A percentile compares a stretch with the other conserved stretches of the same genome.
phyloP scores from a whole-genome alignment of 2,888 invertebrate species.

The Elegia similella region DNA sequence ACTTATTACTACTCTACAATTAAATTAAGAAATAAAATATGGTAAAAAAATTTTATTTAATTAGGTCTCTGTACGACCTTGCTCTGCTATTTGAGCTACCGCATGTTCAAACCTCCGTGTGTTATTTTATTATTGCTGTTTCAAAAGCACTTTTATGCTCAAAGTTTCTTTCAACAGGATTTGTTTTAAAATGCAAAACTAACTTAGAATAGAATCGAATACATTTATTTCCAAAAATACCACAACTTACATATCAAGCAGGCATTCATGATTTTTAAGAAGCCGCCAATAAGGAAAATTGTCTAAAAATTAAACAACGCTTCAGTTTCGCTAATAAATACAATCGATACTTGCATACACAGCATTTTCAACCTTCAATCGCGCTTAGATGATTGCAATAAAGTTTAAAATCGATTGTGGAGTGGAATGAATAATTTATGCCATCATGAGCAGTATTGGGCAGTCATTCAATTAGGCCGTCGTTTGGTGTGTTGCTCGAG shows the following conservation, averaged over 20 bases:
- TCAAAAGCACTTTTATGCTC: too few relatives aligned
- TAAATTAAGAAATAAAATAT: too few relatives aligned
- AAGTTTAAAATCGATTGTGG: slow-evolving; percentile 33
- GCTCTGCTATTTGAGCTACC: too few relatives aligned
- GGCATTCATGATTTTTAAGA: not conserved
- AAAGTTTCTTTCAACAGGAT: too few relatives aligned
- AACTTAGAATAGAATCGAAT: too few relatives aligned
- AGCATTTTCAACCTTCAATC: slow-evolving; percentile 17
- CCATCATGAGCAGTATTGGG: slow-evolving; percentile 51
- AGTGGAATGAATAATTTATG: slow-evolving; percentile 43
- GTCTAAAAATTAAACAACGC: slow-evolving; percentile 11
- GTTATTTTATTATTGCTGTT: too few relatives aligned
- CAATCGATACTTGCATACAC: slow-evolving; percentile 39
- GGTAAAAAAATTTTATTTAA: too few relatives aligned
- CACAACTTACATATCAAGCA: not conserved
- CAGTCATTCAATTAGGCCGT: slow-evolving; percentile 57
- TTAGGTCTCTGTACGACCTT: too few relatives aligned
- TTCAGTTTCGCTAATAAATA: slow-evolving; percentile 29
- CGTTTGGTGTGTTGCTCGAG: slow-evolving; percentile 29
- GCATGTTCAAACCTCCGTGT: too few relatives aligned
- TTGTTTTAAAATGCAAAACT: too few relatives aligned
- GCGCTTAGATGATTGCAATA: slow-evolving; percentile 29
- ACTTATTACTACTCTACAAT: too few relatives aligned
- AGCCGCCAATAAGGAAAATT: slow-evolving; percentile 14
- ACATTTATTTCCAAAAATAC: too few relatives aligned